Evolutionary conservation across 2,797 vertebrate species (phyloP).

Genomic region (Pangasius djambal): DNA sequence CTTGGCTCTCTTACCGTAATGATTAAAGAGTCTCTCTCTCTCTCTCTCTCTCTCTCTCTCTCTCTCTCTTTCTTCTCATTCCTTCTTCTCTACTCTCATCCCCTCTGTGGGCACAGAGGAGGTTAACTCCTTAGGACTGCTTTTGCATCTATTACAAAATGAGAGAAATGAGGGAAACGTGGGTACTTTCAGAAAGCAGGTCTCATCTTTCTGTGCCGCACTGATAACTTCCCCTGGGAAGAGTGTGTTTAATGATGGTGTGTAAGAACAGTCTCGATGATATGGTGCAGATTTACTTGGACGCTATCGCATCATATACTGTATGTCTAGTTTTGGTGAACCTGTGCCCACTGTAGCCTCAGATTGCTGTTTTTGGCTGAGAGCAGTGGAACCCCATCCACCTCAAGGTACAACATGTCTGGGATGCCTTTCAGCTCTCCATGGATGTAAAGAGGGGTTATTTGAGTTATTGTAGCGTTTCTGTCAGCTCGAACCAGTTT

Average conservation of each 20-base stretch:
- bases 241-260: not conserved
- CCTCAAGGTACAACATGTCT: not conserved
- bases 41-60: no score
- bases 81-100: not conserved
- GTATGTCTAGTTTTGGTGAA: not conserved
- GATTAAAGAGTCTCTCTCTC: not conserved
- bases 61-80: not conserved
- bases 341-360: not conserved
- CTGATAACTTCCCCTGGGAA: not conserved
- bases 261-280: not conserved
- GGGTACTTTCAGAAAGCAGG: not conserved
- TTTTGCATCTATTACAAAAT: slow-evolving; percentile 10
- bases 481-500: not conserved
- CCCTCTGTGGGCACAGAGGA: not conserved
- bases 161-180: not conserved
- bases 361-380: not conserved
- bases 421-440: not conserved
- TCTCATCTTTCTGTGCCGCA: not conserved
- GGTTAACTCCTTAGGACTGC: not conserved
- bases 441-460: not conserved
- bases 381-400: not conserved
- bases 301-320: not conserved
- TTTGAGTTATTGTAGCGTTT: not conserved
- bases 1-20: not conserved
- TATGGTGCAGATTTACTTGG: not conserved